Evolutionary conservation across 2,797 vertebrate species (phyloP).

Genomic region (Ambastaia sidthimunki): DNA sequence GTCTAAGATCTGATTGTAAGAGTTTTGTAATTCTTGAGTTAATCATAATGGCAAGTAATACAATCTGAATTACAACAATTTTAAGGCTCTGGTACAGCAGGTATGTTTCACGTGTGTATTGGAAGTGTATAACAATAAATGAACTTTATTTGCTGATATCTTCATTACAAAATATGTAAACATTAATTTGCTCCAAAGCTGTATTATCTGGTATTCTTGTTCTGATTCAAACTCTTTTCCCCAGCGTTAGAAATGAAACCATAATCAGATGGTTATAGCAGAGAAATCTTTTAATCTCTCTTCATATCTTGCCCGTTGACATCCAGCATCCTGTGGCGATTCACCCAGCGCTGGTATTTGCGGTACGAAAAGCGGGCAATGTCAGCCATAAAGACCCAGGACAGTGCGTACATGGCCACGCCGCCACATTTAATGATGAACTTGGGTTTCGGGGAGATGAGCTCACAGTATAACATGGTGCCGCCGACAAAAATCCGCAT

Average conservation of each 20-base stretch:
- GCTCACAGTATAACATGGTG: conserved; percentile 93
- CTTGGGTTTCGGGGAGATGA: conserved; percentile 86
- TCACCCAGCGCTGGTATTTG: conserved; percentile 80
- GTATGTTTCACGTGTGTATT: conserved; percentile 2
- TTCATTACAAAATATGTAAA: conserved; percentile 45
- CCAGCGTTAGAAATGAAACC: not conserved
- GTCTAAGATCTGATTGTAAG: conserved; percentile 34
- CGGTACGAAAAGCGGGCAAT: conserved; percentile 87
- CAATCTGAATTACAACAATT: not conserved
- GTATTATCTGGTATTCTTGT: conserved; percentile 32
- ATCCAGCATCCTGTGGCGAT: conserved; percentile 28
- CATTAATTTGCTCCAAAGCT: conserved; percentile 36
- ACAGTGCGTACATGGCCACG: conserved; percentile 89
- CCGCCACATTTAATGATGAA: conserved; percentile 93
- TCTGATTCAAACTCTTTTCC: conserved; percentile 8
- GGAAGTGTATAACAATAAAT: conserved; percentile 21
- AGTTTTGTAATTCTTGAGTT: conserved; percentile 16
- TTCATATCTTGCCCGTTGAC: conserved; percentile 72
- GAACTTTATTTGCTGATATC: conserved; percentile 32
- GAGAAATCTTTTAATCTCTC: conserved; percentile 62
- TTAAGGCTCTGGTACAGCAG: conserved; percentile 15
- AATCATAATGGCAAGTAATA: conserved; percentile 8
- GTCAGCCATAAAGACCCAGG: conserved; percentile 94
- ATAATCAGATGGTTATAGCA: not conserved
- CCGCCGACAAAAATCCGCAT: conserved; percentile 93